These are phyloP conservation scores for Oreotrochilus melanogaster DNA, from an alignment of 2,113 vertebrate genomes.

Conservation along the genomic window DNA sequence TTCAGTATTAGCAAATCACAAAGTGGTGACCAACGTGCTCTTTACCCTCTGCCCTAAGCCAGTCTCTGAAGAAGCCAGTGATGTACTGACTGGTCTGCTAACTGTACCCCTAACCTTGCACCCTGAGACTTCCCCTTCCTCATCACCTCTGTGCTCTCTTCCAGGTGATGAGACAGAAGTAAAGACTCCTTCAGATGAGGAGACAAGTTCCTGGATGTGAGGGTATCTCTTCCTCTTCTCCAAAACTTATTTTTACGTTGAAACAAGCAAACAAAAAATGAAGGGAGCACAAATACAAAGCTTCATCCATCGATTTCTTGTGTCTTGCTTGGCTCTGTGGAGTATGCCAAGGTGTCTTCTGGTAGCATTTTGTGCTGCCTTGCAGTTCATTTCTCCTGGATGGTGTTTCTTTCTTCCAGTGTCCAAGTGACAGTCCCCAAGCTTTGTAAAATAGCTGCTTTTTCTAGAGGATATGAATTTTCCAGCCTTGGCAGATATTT, in stretches of 20 bases:
- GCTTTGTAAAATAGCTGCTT: not conserved
- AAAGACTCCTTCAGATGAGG: no score
- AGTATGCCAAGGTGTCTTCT: not conserved
- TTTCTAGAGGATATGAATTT: not conserved
- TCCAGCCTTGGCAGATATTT: not conserved
- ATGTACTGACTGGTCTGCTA: not conserved
- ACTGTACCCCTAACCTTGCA: no score
- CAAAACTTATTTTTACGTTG: not conserved
- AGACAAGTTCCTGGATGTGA: not conserved
- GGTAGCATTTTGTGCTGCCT: accelerated
- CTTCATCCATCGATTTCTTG: not conserved
- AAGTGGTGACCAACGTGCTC: not conserved
- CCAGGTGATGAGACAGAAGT: not conserved
- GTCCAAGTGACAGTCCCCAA: accelerated
- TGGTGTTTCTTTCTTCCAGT: not conserved
- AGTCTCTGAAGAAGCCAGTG: not conserved
- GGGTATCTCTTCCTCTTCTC: not conserved
- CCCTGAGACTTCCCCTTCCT: not conserved
- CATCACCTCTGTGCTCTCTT: not conserved
- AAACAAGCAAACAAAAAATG: not conserved
- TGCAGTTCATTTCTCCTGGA: not conserved
- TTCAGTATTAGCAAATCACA: not conserved
- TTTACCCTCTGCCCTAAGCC: not conserved
- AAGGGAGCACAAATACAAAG: not conserved
- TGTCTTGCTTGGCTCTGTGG: not conserved